Evolutionary conservation across 2,888 invertebrate species (phyloP), one percentile per base, ranked within the genome.

Genomic region (Mythimna loreyi): DNA sequence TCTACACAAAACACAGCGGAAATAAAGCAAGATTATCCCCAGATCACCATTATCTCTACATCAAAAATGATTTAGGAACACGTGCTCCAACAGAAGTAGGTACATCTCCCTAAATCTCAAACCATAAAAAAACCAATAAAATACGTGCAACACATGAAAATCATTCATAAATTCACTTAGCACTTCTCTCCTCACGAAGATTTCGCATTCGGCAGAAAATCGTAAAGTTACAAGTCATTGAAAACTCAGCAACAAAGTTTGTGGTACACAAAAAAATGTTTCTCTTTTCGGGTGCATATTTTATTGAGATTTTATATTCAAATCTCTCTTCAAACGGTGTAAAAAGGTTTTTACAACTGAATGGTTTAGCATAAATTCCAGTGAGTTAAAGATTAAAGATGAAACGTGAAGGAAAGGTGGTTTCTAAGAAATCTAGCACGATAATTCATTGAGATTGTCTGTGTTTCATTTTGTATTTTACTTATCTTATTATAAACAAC

Each of bases 301-400:
- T 87, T 83, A 88, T 85, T 75, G 56, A 68, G 72, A 87, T 86
- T 89, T 86, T 83, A 85, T 86, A 89, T 78, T 83, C 79, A 83
- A 81, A 78, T 82, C 68, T 60, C 30, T 25, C 72, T 68, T 71
- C 62, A 69, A 80, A 74, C 45, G 67, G 23, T 81, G 60, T 65
- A 71, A 74, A 80, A 78, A 73, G 74, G 59, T 75, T 80, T 67
- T 73, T 45, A 69, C 71, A 72, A 65, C 50, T 60, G 67, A 64
- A 74, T 43, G 57, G 36, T 50, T 74, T 67, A 74, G 36, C 66
- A 67, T 73, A 78, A 68, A 71, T 67, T 77, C n/a, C 52, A 57
- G 58, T 45, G 25, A 67, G 65, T 67, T 40, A 40, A 40, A 40
- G 16, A 40, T 40, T 80, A 45, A 64, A 57, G 47, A 60, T 71